A percentile compares a stretch with the other conserved stretches of the same genome.
These are phyloP conservation scores for Celastrina argiolus DNA, from an alignment of 2,888 invertebrate species.

Conservation along the genomic window DNA sequence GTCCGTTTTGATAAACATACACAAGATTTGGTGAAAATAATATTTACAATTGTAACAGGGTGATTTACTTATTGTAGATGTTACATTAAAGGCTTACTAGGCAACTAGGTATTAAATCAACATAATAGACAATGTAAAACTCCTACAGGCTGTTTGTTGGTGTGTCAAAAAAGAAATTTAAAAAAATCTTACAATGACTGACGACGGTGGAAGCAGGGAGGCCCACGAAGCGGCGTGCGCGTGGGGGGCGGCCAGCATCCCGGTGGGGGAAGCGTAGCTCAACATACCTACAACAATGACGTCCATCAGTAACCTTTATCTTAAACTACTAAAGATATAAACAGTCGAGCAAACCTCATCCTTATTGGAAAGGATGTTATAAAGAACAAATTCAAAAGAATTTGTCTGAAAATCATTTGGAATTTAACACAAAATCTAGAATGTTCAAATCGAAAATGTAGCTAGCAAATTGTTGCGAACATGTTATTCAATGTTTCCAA, in stretches of 20 bases:
- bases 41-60: not conserved
- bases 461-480: not conserved
- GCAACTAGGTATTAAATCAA: too few relatives aligned
- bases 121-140: too few relatives aligned
- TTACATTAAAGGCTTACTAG: too few relatives aligned
- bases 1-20: not conserved
- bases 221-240: constrained; percentile 58
- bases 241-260: constrained; percentile 63
- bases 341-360: not conserved
- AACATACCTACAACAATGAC: constrained; percentile 52
- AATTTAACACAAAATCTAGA: not conserved
- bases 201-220: constrained; percentile 51
- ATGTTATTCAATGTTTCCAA: not conserved
- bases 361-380: too few relatives aligned
- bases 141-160: too few relatives aligned
- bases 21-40: not conserved
- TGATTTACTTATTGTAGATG: too few relatives aligned
- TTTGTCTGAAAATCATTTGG: not conserved
- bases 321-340: not conserved
- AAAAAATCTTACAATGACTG: constrained; percentile 55
- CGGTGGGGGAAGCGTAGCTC: constrained; percentile 67
- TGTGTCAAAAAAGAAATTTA: not conserved
- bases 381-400: not conserved
- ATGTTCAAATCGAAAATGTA: not conserved
- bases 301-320: not conserved